Percentiles rank a stretch among this genome's conserved stretches.
Conservation (phyloP, 2,888 invertebrate genomes). For the Gonocerus acuteangulatus region DNA sequence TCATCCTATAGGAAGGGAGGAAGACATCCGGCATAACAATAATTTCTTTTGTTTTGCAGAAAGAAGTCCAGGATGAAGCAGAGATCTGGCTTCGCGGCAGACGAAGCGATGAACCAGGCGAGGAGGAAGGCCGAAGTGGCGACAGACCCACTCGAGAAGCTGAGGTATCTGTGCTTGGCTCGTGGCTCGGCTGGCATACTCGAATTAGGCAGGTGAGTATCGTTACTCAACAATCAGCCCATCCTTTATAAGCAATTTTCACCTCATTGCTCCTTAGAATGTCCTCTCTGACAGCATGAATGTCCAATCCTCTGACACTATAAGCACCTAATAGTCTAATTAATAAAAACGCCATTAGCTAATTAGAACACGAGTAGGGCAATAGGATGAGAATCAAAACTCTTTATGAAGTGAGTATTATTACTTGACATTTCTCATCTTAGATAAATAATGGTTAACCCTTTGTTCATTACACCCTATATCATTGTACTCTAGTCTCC, state of each 20-base stretch:
- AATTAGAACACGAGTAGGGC: too few species aligned
- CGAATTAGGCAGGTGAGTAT: conserved; percentile 66
- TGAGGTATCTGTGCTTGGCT: conserved; percentile 73
- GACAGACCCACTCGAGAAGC: conserved; percentile 72
- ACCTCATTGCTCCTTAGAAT: neutral
- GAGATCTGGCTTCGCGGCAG: conserved; percentile 68
- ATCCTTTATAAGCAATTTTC: neutral
- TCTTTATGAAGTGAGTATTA: too few species aligned
- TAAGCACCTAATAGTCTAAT: too few species aligned
- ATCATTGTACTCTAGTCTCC: too few species aligned
- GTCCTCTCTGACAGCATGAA: neutral
- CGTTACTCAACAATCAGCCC: neutral
- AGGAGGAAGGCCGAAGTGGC: conserved; percentile 57
- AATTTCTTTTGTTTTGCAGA: too few species aligned
- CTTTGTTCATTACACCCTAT: too few species aligned
- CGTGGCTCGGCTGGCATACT: conserved; percentile 84
- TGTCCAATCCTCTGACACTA: neutral
- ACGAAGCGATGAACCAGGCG: conserved; percentile 69
- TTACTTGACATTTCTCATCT: too few species aligned
- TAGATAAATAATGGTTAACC: too few species aligned
- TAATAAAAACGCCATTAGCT: too few species aligned
- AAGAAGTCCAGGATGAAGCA: conserved; percentile 47
- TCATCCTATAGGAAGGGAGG: too few species aligned
- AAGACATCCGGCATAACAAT: too few species aligned
- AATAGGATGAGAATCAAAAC: too few species aligned